Conservation (phyloP, 35 echinoderm and acorn worm species). For the Nesometra sesokonis region DNA sequence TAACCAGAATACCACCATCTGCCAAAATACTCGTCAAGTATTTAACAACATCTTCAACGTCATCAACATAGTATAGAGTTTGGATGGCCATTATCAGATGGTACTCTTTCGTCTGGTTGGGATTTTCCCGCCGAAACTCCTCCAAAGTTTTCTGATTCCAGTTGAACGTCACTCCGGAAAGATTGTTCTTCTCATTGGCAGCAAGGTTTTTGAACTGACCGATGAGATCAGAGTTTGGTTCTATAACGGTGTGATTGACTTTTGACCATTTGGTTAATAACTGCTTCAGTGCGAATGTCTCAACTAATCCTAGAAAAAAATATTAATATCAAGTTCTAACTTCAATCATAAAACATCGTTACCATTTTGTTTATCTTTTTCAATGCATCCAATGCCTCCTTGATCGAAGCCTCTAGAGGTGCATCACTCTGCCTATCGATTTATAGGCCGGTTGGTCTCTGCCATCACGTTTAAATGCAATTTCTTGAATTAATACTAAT, state of each 20-base stretch:
- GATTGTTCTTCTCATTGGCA: neutral
- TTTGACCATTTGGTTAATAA: neutral
- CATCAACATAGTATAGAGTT: neutral
- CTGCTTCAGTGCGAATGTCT: neutral
- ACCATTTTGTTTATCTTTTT: no score
- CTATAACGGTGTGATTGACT: neutral
- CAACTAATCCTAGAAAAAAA: neutral
- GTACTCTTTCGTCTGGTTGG: neutral
- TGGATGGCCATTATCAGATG: neutral
- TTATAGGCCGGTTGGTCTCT: no score
- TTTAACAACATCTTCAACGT: neutral
- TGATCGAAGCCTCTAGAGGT: no score
- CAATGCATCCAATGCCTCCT: no score
- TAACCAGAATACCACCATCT: neutral
- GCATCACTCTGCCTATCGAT: no score
- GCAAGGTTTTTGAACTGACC: neutral
- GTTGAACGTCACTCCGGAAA: neutral
- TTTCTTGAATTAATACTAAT: no score
- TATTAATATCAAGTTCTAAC: no score
- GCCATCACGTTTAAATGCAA: no score
- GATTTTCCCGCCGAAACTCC: neutral
- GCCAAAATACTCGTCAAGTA: neutral
- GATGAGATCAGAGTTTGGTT: neutral
- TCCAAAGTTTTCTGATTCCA: neutral
- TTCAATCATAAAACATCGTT: neutral